Evolutionary conservation across 2,113 vertebrate genomes (phyloP).

Genomic region (Opisthocomus hoazin): DNA sequence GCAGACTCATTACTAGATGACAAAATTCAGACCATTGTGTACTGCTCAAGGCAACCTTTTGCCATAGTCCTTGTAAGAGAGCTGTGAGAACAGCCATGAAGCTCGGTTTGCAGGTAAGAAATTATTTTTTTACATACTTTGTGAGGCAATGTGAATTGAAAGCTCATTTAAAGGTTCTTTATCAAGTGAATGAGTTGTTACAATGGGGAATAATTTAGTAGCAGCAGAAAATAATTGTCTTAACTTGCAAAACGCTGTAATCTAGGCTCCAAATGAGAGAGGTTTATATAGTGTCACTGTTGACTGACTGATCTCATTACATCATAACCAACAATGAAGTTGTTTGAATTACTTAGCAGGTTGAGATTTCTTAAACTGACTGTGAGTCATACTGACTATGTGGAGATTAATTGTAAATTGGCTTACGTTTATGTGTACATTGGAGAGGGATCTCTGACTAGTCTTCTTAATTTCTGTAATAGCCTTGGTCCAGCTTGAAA

Average conservation of each 20-base stretch:
- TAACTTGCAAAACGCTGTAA: not conserved
- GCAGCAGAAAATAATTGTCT: not conserved
- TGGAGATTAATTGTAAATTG: not conserved
- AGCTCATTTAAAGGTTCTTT: not conserved
- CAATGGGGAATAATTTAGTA: not conserved
- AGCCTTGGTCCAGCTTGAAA: not conserved
- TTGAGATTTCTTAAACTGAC: not conserved
- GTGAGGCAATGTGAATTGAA: not conserved
- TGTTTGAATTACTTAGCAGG: not conserved
- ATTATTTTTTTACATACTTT: not conserved
- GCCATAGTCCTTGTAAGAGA: not conserved
- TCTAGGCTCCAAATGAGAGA: not conserved
- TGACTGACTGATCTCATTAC: not conserved
- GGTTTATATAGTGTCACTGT: not conserved
- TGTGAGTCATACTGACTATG: not conserved
- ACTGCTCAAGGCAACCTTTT: conserved; percentile 5
- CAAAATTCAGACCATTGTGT: not conserved
- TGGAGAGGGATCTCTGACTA: not conserved
- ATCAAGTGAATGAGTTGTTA: not conserved
- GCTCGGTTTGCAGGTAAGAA: not conserved
- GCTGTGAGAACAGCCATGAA: not conserved
- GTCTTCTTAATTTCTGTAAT: not conserved
- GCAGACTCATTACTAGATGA: conserved; percentile 11
- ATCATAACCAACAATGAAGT: not conserved
- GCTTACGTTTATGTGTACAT: not conserved